Percentiles rank a stretch among this genome's conserved stretches.
These are phyloP conservation scores for Cantharis nigra DNA, from an alignment of 2,888 invertebrate species.

Conservation along the genomic window DNA sequence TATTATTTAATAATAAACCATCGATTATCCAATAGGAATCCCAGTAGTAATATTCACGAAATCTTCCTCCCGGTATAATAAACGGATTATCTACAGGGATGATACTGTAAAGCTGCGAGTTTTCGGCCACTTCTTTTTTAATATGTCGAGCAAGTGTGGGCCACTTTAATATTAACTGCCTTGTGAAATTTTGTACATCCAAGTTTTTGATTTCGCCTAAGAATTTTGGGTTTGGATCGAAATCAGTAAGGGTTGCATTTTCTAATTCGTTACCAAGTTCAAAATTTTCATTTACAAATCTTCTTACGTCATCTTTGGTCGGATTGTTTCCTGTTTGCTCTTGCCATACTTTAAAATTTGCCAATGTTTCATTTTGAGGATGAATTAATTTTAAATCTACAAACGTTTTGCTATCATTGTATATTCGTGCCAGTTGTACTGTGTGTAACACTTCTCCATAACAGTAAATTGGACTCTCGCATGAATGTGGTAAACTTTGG, in stretches of 20 bases:
- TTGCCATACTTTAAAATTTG: constrained; percentile 63
- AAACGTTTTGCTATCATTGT: constrained; percentile 15
- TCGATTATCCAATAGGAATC: constrained; percentile 87
- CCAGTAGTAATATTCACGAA: constrained; percentile 83
- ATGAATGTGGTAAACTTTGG: constrained; percentile 11
- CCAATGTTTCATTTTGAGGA: constrained; percentile 62
- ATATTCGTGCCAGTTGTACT: constrained; percentile 15
- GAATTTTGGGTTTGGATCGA: constrained; percentile 63
- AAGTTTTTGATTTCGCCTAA: constrained; percentile 63
- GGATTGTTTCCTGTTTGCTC: constrained; percentile 58
- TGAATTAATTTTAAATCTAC: constrained; percentile 35
- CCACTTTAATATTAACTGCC: constrained; percentile 67
- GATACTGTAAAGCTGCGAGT: constrained; percentile 53
- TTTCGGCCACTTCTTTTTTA: constrained; percentile 59
- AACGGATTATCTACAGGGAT: constrained; percentile 61
- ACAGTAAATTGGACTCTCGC: constrained; percentile 20
- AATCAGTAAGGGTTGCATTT: constrained; percentile 65
- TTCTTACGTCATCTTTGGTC: constrained; percentile 55
- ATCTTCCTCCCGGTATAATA: constrained; percentile 72
- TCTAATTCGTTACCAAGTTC: constrained; percentile 63
- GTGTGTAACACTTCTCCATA: constrained; percentile 17
- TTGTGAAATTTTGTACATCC: constrained; percentile 64
- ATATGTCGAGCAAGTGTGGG: constrained; percentile 66
- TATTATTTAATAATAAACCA: constrained; percentile 76
- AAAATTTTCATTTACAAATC: constrained; percentile 65